Conservation (phyloP, 2,797 vertebrate species). For the Enteromius unitaeniatus region DNA sequence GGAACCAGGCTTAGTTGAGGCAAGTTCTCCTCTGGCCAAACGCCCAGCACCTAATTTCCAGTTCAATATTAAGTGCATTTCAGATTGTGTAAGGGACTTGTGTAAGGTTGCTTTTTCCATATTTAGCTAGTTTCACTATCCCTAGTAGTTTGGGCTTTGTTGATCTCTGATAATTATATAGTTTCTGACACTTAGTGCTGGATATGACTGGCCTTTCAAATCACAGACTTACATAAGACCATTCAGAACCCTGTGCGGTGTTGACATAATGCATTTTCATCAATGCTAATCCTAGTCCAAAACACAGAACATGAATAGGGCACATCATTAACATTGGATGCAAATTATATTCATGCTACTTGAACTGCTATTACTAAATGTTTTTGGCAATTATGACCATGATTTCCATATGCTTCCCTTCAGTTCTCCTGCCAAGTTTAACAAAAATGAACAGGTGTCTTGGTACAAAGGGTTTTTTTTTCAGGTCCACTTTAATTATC, state of each 20-base stretch:
- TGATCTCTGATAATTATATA: conserved; percentile 30
- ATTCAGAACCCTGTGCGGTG: neutral
- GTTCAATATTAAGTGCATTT: too few relatives aligned
- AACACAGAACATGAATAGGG: conserved; percentile 10
- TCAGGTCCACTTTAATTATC: neutral
- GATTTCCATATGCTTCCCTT: neutral
- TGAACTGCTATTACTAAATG: neutral
- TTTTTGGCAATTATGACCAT: neutral
- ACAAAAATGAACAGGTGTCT: neutral
- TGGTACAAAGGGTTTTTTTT: conserved; percentile 9
- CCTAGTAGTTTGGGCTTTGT: neutral
- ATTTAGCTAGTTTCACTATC: neutral
- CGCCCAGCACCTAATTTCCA: too few relatives aligned
- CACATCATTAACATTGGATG: neutral
- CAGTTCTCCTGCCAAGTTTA: neutral
- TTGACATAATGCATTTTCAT: conserved; percentile 7
- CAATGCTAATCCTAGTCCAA: conserved; percentile 14
- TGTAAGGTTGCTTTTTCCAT: neutral
- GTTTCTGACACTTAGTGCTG: conserved; percentile 1
- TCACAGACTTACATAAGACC: conserved; percentile 5
- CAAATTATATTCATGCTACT: conserved; percentile 14
- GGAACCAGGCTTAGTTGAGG: too few relatives aligned
- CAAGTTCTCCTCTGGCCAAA: too few relatives aligned
- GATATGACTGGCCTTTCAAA: conserved; percentile 21
- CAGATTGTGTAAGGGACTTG: too few relatives aligned